Evolutionary conservation across 2,888 invertebrate genomes (phyloP).

Genomic region (Brassicogethes aeneus): DNA sequence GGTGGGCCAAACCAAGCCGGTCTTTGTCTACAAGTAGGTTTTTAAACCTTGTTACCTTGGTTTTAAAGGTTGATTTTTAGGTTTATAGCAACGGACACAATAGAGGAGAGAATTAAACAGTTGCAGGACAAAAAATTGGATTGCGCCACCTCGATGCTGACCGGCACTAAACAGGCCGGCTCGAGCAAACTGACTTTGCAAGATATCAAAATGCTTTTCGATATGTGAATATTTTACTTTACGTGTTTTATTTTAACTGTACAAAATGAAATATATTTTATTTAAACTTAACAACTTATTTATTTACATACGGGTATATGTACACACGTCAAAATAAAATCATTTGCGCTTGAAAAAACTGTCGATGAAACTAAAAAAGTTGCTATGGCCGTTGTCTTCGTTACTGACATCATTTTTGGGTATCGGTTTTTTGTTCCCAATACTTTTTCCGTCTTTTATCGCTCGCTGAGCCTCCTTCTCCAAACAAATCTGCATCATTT

Average conservation of each 20-base stretch:
- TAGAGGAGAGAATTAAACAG: conserved; percentile 75
- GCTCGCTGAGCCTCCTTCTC: conserved; percentile 53
- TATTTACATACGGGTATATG: too few relatives aligned
- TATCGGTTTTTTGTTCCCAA: conserved; percentile 6
- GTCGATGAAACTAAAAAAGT: conserved; percentile 15
- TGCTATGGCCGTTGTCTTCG: conserved; percentile 6
- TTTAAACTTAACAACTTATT: too few relatives aligned
- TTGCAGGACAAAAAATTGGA: conserved; percentile 74
- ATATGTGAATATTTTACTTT: too few relatives aligned
- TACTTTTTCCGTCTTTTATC: conserved; percentile 41
- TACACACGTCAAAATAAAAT: conserved; percentile 1
- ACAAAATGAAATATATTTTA: too few relatives aligned
- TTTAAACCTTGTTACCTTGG: too few relatives aligned
- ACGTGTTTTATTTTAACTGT: too few relatives aligned
- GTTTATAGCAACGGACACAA: conserved; percentile 75
- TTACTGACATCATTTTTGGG: not conserved
- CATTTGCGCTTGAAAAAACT: conserved; percentile 16
- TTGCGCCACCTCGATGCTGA: conserved; percentile 69
- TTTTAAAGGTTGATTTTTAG: too few relatives aligned
- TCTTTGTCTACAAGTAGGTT: conserved; percentile 73
- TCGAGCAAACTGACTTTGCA: conserved; percentile 67
- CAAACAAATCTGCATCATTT: conserved; percentile 63
- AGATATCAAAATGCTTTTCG: conserved; percentile 68
- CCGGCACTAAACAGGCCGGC: conserved; percentile 53
- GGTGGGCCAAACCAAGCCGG: conserved; percentile 76